A percentile compares a stretch with the other conserved stretches of the same genome.
phyloP scores from a whole-genome alignment of 2,888 invertebrate species.

The Peribatodes rhomboidaria region DNA sequence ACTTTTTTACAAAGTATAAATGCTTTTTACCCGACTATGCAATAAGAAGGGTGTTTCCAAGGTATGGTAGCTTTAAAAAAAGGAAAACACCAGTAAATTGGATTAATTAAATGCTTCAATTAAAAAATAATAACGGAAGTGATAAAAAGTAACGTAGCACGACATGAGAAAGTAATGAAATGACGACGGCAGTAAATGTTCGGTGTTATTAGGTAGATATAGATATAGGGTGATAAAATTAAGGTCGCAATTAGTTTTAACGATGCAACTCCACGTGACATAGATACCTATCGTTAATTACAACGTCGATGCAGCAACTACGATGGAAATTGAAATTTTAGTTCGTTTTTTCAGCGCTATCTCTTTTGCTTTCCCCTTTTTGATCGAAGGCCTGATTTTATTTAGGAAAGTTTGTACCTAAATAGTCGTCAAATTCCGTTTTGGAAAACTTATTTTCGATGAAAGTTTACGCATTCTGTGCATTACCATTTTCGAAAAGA shows the following conservation, averaged over 20 bases:
- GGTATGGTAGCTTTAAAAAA: too few relatives aligned
- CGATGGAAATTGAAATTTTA: background rate
- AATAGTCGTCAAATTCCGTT: too few relatives aligned
- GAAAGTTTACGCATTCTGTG: background rate
- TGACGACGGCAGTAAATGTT: constrained; percentile 15
- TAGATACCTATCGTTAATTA: constrained; percentile 11
- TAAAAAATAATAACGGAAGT: constrained; percentile 1
- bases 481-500: too few relatives aligned
- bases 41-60: too few relatives aligned
- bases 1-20: background rate
- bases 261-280: constrained; percentile 21
- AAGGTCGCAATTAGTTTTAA: constrained; percentile 25
- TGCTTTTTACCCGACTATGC: too few relatives aligned
- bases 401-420: too few relatives aligned
- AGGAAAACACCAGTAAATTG: background rate
- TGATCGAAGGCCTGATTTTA: background rate
- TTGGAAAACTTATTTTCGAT: too few relatives aligned
- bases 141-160: constrained; percentile 6
- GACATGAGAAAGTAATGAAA: constrained; percentile 14
- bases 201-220: constrained; percentile 13
- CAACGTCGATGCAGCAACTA: background rate
- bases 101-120: background rate
- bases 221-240: constrained; percentile 14
- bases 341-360: too few relatives aligned
- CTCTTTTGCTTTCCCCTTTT: background rate